A percentile compares a stretch with the other conserved stretches of the same genome.
phyloP scores from a whole-genome alignment of 2,888 invertebrate genomes.

The Tenthredo amoena region DNA sequence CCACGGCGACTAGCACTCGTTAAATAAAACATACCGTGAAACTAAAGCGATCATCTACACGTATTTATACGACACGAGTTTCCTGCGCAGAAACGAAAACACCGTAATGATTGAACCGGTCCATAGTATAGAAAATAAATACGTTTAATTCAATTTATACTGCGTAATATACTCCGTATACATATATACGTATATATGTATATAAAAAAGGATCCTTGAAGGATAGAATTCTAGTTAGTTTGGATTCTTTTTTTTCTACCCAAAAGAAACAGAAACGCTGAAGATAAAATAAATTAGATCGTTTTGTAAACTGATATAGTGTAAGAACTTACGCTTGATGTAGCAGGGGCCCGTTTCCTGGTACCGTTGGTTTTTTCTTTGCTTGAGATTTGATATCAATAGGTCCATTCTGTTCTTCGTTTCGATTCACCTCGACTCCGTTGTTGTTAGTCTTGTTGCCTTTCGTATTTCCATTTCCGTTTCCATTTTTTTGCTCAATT shows the following conservation, averaged over 20 bases:
- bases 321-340: conserved; percentile 80
- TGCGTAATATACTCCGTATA: background rate
- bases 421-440: conserved; percentile 73
- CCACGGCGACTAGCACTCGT: background rate
- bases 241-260: background rate
- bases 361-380: conserved; percentile 72
- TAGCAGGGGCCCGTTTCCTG: conserved; percentile 80
- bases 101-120: conserved; percentile 11
- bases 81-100: conserved; percentile 4
- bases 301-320: conserved; percentile 40
- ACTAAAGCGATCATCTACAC: conserved; percentile 22
- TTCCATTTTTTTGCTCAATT: conserved; percentile 75
- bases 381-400: conserved; percentile 71
- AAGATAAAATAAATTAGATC: conserved; percentile 1
- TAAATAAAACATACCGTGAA: conserved; percentile 38
- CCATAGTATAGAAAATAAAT: conserved; percentile 20
- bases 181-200: too few relatives aligned
- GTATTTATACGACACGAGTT: conserved; percentile 31
- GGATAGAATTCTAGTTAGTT: background rate
- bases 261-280: conserved; percentile 21
- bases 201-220: background rate
- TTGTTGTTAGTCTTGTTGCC: conserved; percentile 74
- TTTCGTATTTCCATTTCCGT: conserved; percentile 69
- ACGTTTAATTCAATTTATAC: background rate
- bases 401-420: conserved; percentile 74